phyloP scores from a whole-genome alignment of 2,113 vertebrate species.

The Myrmecophaga tridactyla region DNA sequence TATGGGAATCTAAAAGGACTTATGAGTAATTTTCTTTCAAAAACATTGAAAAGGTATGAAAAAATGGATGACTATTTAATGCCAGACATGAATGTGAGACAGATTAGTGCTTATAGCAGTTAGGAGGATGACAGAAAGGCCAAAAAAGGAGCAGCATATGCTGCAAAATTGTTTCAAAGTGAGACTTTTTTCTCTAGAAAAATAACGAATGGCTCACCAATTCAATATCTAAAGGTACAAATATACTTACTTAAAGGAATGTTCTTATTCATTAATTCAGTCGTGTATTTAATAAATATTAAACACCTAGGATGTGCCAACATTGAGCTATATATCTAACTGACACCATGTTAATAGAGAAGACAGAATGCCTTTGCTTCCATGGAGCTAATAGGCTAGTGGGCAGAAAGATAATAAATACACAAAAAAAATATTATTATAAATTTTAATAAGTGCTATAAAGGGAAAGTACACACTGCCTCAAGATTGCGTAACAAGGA shows the following conservation, averaged over 20 bases:
- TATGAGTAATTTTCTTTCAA: slow-evolving; percentile 15
- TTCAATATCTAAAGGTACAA: background rate
- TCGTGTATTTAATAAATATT: background rate
- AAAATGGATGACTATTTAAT: background rate
- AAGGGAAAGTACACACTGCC: background rate
- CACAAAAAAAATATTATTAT: background rate
- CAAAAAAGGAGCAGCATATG: background rate
- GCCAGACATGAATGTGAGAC: background rate
- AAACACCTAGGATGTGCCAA: background rate
- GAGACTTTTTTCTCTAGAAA: slow-evolving; percentile 34
- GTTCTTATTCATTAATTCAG: background rate
- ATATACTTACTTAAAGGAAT: background rate
- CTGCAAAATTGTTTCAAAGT: slow-evolving; percentile 39
- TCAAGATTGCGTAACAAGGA: slow-evolving; percentile 31
- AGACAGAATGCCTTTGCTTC: background rate
- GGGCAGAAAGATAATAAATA: slow-evolving; percentile 8
- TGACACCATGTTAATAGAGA: background rate
- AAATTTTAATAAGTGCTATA: background rate
- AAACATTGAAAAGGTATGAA: slow-evolving; percentile 34
- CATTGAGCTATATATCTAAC: background rate
- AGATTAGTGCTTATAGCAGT: background rate
- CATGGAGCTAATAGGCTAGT: background rate
- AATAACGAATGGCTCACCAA: background rate
- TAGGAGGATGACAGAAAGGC: background rate
- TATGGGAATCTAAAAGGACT: background rate